Conservation (phyloP, 2,797 vertebrate species). For the Hafferia zeledoni region DNA sequence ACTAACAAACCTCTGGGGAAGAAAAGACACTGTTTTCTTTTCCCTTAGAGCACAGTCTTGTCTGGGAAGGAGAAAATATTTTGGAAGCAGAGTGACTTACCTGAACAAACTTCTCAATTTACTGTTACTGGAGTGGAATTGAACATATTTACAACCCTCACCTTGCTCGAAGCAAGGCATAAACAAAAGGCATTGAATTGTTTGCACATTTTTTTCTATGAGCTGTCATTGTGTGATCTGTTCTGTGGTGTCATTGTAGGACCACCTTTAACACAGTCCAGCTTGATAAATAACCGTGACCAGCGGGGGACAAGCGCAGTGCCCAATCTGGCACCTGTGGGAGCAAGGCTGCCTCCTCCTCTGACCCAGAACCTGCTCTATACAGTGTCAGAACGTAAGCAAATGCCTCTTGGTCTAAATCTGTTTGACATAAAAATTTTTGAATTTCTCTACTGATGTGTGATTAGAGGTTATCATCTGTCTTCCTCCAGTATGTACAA, state of each 20-base stretch:
- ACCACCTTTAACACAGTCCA: constrained; percentile 88
- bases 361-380: constrained; percentile 94
- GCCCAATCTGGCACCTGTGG: constrained; percentile 79
- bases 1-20: neutral
- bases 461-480: neutral
- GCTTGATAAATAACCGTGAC: constrained; percentile 89
- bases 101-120: neutral
- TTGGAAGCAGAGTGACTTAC: neutral
- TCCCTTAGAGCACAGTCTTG: neutral
- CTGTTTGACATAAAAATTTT: neutral
- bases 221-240: neutral
- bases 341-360: constrained; percentile 82
- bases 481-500: neutral
- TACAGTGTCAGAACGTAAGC: constrained; percentile 96
- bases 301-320: constrained; percentile 83
- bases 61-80: neutral
- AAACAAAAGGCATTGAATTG: neutral
- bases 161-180: neutral
- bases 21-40: neutral
- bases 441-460: neutral
- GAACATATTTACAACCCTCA: neutral
- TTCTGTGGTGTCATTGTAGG: constrained; percentile 82
- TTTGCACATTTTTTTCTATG: rapidly evolving
- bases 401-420: constrained; percentile 11
- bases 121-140: neutral